Evolutionary conservation across 2,888 invertebrate genomes (phyloP).

Genomic region (Hemistola chrysoprasaria): DNA sequence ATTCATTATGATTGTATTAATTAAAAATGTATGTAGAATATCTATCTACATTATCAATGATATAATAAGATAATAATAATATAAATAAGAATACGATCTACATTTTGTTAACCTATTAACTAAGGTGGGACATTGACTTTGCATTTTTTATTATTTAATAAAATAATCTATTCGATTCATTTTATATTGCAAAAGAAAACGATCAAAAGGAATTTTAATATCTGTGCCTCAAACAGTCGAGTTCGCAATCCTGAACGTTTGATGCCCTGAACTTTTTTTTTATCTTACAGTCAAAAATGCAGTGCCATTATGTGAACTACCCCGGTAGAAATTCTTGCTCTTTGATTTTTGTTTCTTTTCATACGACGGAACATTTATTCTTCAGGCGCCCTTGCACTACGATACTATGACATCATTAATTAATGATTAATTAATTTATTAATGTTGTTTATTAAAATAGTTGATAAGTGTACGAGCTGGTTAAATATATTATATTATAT

Average conservation of each 20-base stretch:
- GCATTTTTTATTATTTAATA: too few relatives aligned
- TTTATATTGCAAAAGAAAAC: constrained; percentile 24
- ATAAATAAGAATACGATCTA: too few relatives aligned
- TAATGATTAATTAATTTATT: too few relatives aligned
- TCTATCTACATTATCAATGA: too few relatives aligned
- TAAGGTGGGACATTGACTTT: too few relatives aligned
- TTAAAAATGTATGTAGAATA: too few relatives aligned
- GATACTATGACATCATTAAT: background rate
- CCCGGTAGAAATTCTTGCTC: constrained; percentile 36
- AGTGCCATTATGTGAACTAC: constrained; percentile 38
- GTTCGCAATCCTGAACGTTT: constrained; percentile 41
- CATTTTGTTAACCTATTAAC: too few relatives aligned
- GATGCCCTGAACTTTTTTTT: constrained; percentile 48
- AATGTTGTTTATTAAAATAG: too few relatives aligned
- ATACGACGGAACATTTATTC: constrained; percentile 38
- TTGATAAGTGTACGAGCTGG: too few relatives aligned
- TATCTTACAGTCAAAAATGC: constrained; percentile 50
- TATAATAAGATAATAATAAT: too few relatives aligned
- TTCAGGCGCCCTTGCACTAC: constrained; percentile 21
- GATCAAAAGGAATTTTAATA: constrained; percentile 37
- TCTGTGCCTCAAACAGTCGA: constrained; percentile 41
- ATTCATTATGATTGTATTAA: too few relatives aligned
- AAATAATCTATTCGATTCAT: constrained; percentile 26
- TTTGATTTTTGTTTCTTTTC: constrained; percentile 29
- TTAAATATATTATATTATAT: too few relatives aligned